These are phyloP conservation scores for Sterna hirundo DNA, from an alignment of 2,113 vertebrate species.

Conservation along the genomic window DNA sequence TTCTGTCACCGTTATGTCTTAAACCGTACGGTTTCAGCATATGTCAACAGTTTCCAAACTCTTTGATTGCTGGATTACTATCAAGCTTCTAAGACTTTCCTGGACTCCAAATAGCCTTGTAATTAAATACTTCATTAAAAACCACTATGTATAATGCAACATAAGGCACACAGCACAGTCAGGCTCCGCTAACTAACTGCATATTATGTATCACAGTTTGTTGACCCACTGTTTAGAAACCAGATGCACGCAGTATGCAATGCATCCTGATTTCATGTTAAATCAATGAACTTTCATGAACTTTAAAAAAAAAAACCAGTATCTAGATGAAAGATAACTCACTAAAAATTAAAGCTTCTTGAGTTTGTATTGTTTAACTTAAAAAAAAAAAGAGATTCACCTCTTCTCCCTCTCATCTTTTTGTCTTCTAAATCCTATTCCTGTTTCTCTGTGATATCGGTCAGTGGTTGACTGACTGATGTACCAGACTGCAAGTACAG, in stretches of 20 bases:
- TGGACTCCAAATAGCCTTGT: neutral
- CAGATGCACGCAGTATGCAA: neutral
- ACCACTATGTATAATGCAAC: neutral
- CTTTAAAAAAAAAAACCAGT: neutral
- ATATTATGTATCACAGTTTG: accelerated
- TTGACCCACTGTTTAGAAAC: neutral
- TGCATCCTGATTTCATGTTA: neutral
- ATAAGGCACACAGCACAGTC: neutral
- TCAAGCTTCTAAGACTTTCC: neutral
- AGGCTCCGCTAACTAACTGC: neutral
- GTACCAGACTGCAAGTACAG: neutral
- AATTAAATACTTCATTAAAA: neutral
- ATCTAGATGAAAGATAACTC: neutral
- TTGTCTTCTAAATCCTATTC: neutral
- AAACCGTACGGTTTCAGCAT: neutral
- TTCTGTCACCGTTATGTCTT: neutral
- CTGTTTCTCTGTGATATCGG: accelerated
- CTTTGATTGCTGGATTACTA: neutral
- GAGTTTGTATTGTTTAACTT: neutral
- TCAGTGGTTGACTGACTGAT: neutral
- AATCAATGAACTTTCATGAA: neutral
- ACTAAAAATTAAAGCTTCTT: neutral
- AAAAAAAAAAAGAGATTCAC: neutral
- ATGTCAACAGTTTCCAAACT: neutral
- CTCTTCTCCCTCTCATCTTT: neutral